Conservation (phyloP, 2,888 invertebrate species). For the Merodon equestris region DNA sequence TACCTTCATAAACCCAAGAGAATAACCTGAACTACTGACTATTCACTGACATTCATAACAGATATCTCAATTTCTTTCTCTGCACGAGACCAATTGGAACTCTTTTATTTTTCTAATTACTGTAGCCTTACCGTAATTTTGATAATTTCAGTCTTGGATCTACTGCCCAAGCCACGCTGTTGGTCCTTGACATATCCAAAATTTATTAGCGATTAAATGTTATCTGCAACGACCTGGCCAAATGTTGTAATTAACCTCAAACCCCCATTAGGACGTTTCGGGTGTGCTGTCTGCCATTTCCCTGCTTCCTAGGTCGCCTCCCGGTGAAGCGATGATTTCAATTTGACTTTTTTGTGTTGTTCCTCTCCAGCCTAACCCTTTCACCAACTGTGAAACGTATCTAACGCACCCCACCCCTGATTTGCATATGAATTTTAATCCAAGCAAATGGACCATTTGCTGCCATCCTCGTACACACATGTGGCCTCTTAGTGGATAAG, state of each 20-base stretch:
- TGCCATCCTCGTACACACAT: conserved; percentile 49
- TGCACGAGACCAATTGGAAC: neutral
- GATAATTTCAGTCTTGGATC: conserved; percentile 30
- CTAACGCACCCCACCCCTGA: conserved; percentile 34
- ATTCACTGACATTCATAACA: too few relatives aligned
- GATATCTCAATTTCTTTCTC: conserved; percentile 21
- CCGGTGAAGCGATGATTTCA: conserved; percentile 51
- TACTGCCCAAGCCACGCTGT: conserved; percentile 8
- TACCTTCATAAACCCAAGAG: too few relatives aligned
- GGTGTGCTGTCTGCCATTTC: conserved; percentile 17
- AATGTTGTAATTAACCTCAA: conserved; percentile 74
- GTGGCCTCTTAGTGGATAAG: conserved; percentile 67
- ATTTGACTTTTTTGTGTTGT: conserved; percentile 40
- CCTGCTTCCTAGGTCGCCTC: conserved; percentile 42
- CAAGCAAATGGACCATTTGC: conserved; percentile 68
- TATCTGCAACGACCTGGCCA: conserved; percentile 73
- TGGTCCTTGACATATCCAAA: conserved; percentile 52
- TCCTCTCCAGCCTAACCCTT: conserved; percentile 37
- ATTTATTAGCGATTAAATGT: conserved; percentile 70
- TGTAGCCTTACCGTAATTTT: conserved; percentile 25
- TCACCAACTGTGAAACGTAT: conserved; percentile 17
- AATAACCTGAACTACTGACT: too few relatives aligned
- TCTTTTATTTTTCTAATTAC: conserved; percentile 13
- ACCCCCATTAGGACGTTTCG: conserved; percentile 65
- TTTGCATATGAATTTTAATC: conserved; percentile 71